Base-by-base conservation (phyloP, 35 echinoderm and acorn worm species). In the Acanthaster planci region DNA sequence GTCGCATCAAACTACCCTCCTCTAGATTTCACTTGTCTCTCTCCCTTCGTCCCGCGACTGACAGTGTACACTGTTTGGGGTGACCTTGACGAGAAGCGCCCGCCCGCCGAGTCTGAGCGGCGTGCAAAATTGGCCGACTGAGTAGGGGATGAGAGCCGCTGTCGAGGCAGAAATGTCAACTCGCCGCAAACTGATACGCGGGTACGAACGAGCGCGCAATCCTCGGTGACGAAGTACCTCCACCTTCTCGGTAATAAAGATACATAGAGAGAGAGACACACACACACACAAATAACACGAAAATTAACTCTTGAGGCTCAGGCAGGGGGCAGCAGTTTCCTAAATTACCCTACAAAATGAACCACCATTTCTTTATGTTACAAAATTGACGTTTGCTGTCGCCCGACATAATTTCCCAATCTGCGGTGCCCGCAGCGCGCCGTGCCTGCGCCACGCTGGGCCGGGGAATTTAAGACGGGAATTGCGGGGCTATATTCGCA, bases 341-440 rank as follows among this genome's bases (percentile, higher is more conserved):
- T 34, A 72, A 72, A 72, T 72, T 72, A 26, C 64, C 64, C 64
- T 72, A 72, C 19, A 36, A 72, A 72, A 72, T 72, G 64, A 72
- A 35, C 9, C 0, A 10, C 30, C 34, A 27, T 72, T 68, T 68
- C 21, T 72, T 14, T 72, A 72, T 72, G 64, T 26, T 72, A 72
- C 64, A 72, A 72, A 72, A n/a, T 72, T 72, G 64, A 34, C 30
- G 64, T 72, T 72, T n/a, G 64, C 64, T 6, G 64, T 72, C 64
- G 64, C 64, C 34, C 64, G 64, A 72, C 64, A 72, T 72, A 72
- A 60, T 72, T 72, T 72, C 12, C n/a, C 64, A 47, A 72, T 72
- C 64, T 72, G 23, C n/a, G 2, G 64, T 72, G 18, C 64, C 64
- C 34, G 64, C 29, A 72, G 64, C 64, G 64, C 34, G 26, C 29